Evolutionary conservation across 2,888 invertebrate species (phyloP), one percentile per base, ranked within the genome.

Genomic region (Sinopyrophorus schimmeli): DNA sequence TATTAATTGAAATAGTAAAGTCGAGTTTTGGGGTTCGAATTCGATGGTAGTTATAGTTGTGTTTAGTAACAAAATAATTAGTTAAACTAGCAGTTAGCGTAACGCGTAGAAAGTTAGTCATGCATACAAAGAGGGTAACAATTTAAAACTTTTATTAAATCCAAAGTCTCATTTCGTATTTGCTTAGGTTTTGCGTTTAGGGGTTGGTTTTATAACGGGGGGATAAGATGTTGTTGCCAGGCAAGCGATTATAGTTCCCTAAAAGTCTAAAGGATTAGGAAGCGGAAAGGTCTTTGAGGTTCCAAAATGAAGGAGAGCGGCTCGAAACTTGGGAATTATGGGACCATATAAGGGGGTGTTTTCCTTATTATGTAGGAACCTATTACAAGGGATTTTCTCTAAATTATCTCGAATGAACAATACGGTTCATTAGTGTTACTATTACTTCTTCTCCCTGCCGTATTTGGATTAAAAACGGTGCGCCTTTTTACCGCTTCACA

Each of bases 341-440:
- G 32, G 34, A 20, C 43, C 43, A 47, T 47, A 28, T 28, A 32
- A 20, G 39, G 39, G n/a, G 41, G 31, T 31, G 34, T 38, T 38
- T 47, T 52, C 37, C 38, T 53, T 53, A 53, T 42, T 43, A 47
- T 28, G 32, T 35, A 43, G 39, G 42, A 53, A 53, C 52, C 38
- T 42, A 53, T 53, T 53, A 53, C 43, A 38, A 37, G 43, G 38
- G 52, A 53, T 53, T 53, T 53, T 31, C 52, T 39, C 43, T 43
- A 43, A 43, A 43, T 43, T 43, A 43, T 43, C 43, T 34, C 26
- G 31, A 41, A 41, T 41, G 41, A 41, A 41, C 43, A 34, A 35
- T 43, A 35, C 28, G 43, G 43, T 43, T 43, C 43, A 35, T 43
- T 43, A 43, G 43, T 27, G 34, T 20, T 28, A n/a, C 31, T 34